phyloP scores from a whole-genome alignment of 2,888 invertebrate genomes.

The Drosophila silvestris region DNA sequence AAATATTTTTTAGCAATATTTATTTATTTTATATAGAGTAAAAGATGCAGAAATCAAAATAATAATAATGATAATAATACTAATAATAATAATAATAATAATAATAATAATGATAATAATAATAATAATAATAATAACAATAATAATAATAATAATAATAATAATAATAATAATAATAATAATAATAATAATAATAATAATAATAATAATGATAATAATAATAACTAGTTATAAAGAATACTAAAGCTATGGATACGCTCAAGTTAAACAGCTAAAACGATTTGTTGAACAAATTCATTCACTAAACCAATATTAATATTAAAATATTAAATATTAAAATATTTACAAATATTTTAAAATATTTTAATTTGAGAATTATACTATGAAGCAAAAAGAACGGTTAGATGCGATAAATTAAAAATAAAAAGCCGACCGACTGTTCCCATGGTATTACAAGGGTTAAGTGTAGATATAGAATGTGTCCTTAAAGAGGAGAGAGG shows the following conservation, averaged over 20 bases:
- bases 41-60: not conserved
- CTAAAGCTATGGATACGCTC: not conserved
- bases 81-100: not conserved
- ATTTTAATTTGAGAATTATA: not conserved
- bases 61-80: not conserved
- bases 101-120: too few species aligned
- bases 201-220: not conserved
- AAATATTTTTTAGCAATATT: not conserved
- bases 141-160: not conserved
- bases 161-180: not conserved
- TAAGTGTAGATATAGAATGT: not conserved
- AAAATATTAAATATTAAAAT: not conserved
- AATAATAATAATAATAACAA: not conserved
- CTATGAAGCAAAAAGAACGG: not conserved
- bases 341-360: not conserved
- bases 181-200: not conserved
- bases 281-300: not conserved
- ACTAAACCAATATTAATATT: not conserved
- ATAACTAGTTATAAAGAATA: not conserved
- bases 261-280: too few species aligned
- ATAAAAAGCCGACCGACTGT: not conserved
- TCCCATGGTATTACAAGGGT: not conserved
- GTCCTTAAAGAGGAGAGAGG: not conserved
- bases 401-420: accelerated
- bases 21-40: not conserved